Evolutionary conservation across 2,113 vertebrate genomes (phyloP).

Genomic region (Enhydra lutris): DNA sequence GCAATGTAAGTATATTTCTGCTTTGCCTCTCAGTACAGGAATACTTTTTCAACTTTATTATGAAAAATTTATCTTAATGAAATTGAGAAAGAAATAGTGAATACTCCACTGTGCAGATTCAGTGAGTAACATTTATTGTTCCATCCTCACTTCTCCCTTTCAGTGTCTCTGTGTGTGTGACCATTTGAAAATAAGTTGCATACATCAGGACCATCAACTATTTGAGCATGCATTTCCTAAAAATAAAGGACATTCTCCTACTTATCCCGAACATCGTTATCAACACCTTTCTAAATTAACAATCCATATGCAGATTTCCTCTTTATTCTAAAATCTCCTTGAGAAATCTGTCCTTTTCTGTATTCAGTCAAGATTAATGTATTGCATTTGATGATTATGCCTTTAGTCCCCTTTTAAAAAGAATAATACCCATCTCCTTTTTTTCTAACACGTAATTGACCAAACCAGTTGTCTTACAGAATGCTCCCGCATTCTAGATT

Average conservation of each 20-base stretch:
- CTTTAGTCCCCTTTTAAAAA: neutral
- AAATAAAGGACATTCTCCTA: neutral
- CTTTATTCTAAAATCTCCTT: neutral
- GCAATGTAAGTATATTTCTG: neutral
- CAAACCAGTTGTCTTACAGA: neutral
- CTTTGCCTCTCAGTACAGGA: neutral
- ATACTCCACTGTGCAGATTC: neutral
- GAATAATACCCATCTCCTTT: neutral
- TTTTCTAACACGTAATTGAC: neutral
- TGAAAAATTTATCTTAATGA: neutral
- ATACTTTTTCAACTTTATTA: neutral
- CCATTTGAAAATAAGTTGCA: slow-evolving; percentile 15
- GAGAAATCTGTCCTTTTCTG: neutral
- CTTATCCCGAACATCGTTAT: neutral
- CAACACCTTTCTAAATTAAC: neutral
- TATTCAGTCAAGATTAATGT: neutral
- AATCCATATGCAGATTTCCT: neutral
- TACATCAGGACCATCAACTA: neutral
- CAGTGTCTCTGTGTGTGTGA: neutral
- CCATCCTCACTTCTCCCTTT: neutral
- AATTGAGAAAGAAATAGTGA: neutral
- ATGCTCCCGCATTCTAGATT: neutral
- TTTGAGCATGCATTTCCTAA: neutral
- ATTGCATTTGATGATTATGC: neutral
- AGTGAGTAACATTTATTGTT: neutral